These are phyloP conservation scores for Argentina silus DNA, from an alignment of 2,797 vertebrate genomes.

Conservation along the genomic window DNA sequence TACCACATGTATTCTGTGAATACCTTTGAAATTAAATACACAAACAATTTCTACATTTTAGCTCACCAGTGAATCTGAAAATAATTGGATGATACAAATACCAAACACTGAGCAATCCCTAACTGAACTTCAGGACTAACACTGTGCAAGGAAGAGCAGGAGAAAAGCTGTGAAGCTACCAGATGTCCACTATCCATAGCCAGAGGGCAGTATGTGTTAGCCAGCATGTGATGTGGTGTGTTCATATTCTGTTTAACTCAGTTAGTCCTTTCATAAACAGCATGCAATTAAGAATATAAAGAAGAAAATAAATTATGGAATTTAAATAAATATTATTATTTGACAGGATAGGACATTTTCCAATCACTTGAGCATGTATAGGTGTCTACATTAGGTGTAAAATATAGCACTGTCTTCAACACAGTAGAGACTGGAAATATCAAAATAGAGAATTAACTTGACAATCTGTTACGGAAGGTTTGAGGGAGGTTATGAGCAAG, in stretches of 20 bases:
- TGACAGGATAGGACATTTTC: constrained; percentile 30
- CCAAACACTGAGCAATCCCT: constrained; percentile 32
- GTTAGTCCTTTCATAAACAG: constrained; percentile 43
- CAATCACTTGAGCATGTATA: constrained; percentile 35
- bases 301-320: constrained; percentile 4
- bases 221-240: constrained; percentile 14
- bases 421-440: constrained; percentile 31
- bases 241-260: constrained; percentile 39
- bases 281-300: constrained; percentile 46
- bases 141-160: constrained; percentile 78
- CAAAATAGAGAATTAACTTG: constrained; percentile 51
- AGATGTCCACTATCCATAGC: constrained; percentile 28
- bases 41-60: constrained; percentile 26
- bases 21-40: constrained; percentile 67
- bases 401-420: constrained; percentile 1
- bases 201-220: constrained; percentile 5
- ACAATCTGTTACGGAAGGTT: constrained; percentile 51
- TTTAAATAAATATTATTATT: constrained; percentile 18
- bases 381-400: constrained; percentile 34
- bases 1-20: constrained; percentile 76
- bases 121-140: constrained; percentile 53
- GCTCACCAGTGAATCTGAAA: neutral
- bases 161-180: constrained; percentile 66
- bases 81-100: constrained; percentile 19
- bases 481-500: constrained; percentile 30